Evolutionary conservation across 2,888 invertebrate species (phyloP), one percentile per base, ranked within the genome.

Genomic region (Lasioglossum lativentre): DNA sequence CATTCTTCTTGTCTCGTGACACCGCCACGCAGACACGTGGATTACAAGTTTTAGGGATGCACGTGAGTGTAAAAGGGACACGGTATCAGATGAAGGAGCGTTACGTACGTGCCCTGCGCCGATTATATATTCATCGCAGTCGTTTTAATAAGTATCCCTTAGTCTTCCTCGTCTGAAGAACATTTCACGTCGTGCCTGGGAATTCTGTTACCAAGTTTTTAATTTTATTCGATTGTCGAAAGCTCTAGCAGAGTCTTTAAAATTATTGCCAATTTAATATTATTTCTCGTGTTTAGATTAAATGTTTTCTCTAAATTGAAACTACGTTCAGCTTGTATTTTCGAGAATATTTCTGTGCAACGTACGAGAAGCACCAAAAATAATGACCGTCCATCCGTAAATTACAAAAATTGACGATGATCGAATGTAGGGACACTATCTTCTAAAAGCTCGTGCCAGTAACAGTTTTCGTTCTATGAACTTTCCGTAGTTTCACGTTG

Each of bases 361-460:
- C n/a, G 19, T 34, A 34, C 30, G 3, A n/a, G n/a, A n/a, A 40
- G 5, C 38, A 14, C 5, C 0, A 5, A 5, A n/a, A 70, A 40
- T 40, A n/a, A 40, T 40, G n/a, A 40, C 23, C 14, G 40, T 40
- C 30, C 14, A 30, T 47, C 38, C 34, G 56, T 45, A 47, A 74
- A 42, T 47, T 19, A 68, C 40, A 59, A 83, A 83, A 83, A 74
- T 84, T 30, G 68, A 77, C 83, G 14, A 56, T 70, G 82, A 71
- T 59, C 52, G 68, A 83, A 83, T 56, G 40, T 56, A 71, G 19
- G 23, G 63, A 74, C 78, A 63, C 70, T 82, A 52, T 77, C 59
- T 45, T 78, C 63, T 85, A 85, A 85, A 85, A 85, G 84, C 78
- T 78, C 75, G 78, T 83, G 84, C 84, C 84, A 85, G 83, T 83